These are phyloP conservation scores for Cynoglossus semilaevis DNA, from an alignment of 2,113 vertebrate genomes.

Conservation along the genomic window DNA sequence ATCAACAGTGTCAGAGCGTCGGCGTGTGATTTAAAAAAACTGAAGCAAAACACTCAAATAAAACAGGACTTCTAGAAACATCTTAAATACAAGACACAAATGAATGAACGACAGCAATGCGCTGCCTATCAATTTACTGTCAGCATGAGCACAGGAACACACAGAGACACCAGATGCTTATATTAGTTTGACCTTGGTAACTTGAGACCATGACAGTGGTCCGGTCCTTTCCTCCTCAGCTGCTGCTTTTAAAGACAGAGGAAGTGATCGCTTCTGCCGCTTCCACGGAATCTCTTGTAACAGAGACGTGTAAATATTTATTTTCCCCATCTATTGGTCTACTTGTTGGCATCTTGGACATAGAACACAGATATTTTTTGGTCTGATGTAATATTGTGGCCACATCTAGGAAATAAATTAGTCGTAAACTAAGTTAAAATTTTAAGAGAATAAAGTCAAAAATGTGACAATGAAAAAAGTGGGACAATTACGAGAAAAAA, in stretches of 20 bases:
- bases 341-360: no score
- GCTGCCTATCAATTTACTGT: background rate
- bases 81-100: no score
- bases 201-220: constrained; percentile 19
- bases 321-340: no score
- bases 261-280: constrained; percentile 44
- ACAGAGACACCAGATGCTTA: background rate
- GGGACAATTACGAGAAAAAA: no score
- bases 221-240: constrained; percentile 29
- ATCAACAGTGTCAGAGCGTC: constrained; percentile 25
- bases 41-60: constrained; percentile 35
- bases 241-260: constrained; percentile 36
- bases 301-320: constrained; percentile 12
- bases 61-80: background rate
- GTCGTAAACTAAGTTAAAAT: no score
- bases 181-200: constrained; percentile 59
- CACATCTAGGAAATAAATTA: no score
- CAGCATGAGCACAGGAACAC: background rate
- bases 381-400: no score
- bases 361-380: no score
- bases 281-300: constrained; percentile 39
- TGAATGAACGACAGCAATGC: background rate
- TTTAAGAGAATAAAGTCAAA: no score
- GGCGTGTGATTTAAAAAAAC: constrained; percentile 8
- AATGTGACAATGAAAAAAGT: no score